Conservation (phyloP, 2,797 vertebrate species). For the Alfaro cultratus region DNA sequence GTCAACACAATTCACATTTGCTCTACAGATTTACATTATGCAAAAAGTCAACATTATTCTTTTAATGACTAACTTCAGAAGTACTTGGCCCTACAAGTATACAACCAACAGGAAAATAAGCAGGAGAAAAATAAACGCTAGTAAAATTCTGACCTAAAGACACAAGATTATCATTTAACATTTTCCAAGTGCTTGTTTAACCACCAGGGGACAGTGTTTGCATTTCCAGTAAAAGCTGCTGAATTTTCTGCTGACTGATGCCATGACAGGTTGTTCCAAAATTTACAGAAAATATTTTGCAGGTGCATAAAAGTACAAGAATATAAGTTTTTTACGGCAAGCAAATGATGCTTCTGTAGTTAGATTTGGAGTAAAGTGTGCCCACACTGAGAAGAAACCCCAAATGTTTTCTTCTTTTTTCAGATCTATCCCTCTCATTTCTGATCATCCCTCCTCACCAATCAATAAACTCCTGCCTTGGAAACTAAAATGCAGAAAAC, state of each 20-base stretch:
- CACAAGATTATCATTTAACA: not conserved
- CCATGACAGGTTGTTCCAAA: conserved; percentile 29
- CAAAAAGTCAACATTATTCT: not conserved
- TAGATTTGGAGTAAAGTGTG: not conserved
- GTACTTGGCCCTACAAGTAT: not conserved
- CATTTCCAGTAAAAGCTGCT: conserved; percentile 7
- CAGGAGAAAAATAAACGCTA: not conserved
- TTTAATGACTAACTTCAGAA: not conserved
- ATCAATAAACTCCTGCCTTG: conserved; percentile 68
- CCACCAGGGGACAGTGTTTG: conserved; percentile 66
- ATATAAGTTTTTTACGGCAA: not conserved
- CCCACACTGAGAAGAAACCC: conserved; percentile 7
- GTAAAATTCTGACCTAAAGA: not conserved
- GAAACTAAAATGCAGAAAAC: conserved; percentile 57
- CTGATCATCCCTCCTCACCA: conserved; percentile 12
- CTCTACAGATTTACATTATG: not conserved
- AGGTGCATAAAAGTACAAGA: not conserved
- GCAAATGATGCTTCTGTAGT: not conserved
- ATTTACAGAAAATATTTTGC: conserved; percentile 1
- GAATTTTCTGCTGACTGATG: conserved; percentile 30
- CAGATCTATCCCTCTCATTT: conserved; percentile 24
- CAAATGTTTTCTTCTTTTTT: conserved; percentile 7
- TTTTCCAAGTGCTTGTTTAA: conserved; percentile 29
- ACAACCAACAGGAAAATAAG: not conserved
- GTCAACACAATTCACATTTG: not conserved